A percentile compares a stretch with the other conserved stretches of the same genome.
Conservation (phyloP, 2,797 vertebrate species). For the Buphagus erythrorhynchus region DNA sequence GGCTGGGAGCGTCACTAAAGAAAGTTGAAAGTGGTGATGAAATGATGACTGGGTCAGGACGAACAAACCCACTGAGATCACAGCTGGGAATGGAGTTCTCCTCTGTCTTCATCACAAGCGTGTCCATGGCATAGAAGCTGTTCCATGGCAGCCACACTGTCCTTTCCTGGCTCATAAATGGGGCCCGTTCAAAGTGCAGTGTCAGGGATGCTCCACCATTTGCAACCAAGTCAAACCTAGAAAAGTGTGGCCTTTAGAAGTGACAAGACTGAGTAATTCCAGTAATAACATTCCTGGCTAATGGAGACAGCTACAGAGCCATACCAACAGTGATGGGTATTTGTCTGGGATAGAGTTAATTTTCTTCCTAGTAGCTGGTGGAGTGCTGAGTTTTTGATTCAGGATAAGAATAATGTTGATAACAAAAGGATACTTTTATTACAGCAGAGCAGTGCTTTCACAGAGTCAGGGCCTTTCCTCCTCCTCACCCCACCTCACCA, state of each 20-base stretch:
- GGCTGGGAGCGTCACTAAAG: slow-evolving; percentile 92
- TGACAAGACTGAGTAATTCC: slow-evolving; percentile 1
- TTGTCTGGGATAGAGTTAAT: neutral
- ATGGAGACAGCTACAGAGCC: neutral
- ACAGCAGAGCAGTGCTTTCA: neutral
- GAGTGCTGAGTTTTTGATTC: neutral
- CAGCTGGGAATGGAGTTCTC: slow-evolving; percentile 99
- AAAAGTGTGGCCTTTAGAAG: neutral
- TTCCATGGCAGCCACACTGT: slow-evolving; percentile 98
- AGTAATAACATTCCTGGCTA: neutral
- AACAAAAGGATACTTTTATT: neutral
- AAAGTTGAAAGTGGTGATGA: slow-evolving; percentile 96
- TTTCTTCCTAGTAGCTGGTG: neutral
- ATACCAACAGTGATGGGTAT: neutral
- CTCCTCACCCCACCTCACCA: neutral
- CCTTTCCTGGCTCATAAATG: slow-evolving; percentile 96
- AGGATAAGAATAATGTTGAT: neutral
- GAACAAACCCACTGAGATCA: slow-evolving; percentile 95
- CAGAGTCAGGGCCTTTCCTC: neutral
- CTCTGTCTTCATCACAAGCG: slow-evolving; percentile 97
- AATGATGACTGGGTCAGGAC: slow-evolving; percentile 96
- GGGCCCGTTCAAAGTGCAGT: slow-evolving; percentile 94
- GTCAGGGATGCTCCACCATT: slow-evolving; percentile 95
- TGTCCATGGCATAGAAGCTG: slow-evolving; percentile 98
- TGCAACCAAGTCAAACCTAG: slow-evolving; percentile 96